Percentiles rank a stretch among this genome's conserved stretches.
phyloP scores from a whole-genome alignment of 2,797 vertebrate species.

The Parauchenoglanis ngamensis region DNA sequence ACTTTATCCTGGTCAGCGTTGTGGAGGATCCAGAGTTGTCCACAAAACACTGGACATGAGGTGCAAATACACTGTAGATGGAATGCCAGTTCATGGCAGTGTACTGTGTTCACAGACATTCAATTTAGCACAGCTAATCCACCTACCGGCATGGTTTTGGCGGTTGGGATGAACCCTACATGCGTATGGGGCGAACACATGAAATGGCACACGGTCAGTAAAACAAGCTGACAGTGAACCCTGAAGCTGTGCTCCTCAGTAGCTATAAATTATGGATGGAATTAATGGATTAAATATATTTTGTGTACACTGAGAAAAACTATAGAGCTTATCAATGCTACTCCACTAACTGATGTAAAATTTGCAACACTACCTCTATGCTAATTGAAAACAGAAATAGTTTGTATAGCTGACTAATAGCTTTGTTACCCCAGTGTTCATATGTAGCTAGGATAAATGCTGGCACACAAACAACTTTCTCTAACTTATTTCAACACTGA shows the following conservation, averaged over 20 bases:
- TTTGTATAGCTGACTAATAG: background rate
- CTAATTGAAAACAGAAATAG: background rate
- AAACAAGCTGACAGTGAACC: background rate
- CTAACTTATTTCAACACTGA: background rate
- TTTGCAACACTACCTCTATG: background rate
- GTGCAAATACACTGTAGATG: background rate
- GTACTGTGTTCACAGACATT: background rate
- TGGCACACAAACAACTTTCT: background rate
- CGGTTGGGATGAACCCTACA: background rate
- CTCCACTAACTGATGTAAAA: background rate
- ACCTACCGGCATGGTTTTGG: background rate
- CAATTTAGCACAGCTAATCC: background rate
- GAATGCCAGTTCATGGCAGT: background rate
- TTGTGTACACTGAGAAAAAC: background rate
- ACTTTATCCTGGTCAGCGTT: background rate
- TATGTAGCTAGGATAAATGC: background rate
- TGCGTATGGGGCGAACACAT: background rate
- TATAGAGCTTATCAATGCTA: background rate
- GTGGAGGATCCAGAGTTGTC: background rate
- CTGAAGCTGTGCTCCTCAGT: background rate
- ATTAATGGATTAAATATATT: background rate
- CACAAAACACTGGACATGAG: background rate
- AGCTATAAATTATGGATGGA: background rate
- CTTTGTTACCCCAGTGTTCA: background rate
- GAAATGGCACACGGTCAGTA: background rate